Evolutionary conservation across 2,797 vertebrate species (phyloP).

Genomic region (Artibeus lituratus): DNA sequence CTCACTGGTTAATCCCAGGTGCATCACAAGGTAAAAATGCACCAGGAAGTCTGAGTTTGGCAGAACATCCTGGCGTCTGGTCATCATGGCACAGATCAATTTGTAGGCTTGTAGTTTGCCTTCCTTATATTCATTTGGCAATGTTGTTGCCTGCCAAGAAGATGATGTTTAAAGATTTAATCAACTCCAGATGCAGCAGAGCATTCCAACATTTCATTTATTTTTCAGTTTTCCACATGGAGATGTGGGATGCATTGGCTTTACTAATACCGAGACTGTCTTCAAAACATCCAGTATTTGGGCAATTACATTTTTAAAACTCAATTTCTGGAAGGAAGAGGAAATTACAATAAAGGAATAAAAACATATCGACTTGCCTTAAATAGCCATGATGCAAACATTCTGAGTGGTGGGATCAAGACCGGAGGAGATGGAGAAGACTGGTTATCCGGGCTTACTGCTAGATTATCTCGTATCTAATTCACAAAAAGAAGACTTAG

Average conservation of each 20-base stretch:
- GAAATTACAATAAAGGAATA: slow-evolving; percentile 64
- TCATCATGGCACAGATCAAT: slow-evolving; percentile 99
- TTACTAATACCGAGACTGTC: slow-evolving; percentile 46
- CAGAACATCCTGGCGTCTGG: slow-evolving; percentile 94
- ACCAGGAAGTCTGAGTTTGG: slow-evolving; percentile 96
- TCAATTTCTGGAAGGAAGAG: slow-evolving; percentile 66
- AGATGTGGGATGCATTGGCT: slow-evolving; percentile 26
- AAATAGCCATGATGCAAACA: slow-evolving; percentile 98
- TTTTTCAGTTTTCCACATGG: slow-evolving; percentile 49
- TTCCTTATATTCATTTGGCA: slow-evolving; percentile 93
- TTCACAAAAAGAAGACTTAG: slow-evolving; percentile 24
- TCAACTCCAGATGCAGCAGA: neutral
- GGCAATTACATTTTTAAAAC: slow-evolving; percentile 68
- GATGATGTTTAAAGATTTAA: slow-evolving; percentile 50
- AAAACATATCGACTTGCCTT: slow-evolving; percentile 85
- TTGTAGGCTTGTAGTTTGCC: slow-evolving; percentile 96
- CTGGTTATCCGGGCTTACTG: slow-evolving; percentile 95
- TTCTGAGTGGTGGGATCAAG: slow-evolving; percentile 96
- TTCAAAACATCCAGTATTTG: slow-evolving; percentile 51
- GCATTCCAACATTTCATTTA: slow-evolving; percentile 46
- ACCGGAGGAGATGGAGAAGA: slow-evolving; percentile 91
- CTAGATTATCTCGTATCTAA: slow-evolving; percentile 98
- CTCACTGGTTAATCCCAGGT: slow-evolving; percentile 91
- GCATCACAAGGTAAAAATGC: slow-evolving; percentile 96
- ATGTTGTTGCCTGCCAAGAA: slow-evolving; percentile 88